These are phyloP conservation scores for Ovis canadensis DNA, from an alignment of 2,113 vertebrate species.

Conservation along the genomic window DNA sequence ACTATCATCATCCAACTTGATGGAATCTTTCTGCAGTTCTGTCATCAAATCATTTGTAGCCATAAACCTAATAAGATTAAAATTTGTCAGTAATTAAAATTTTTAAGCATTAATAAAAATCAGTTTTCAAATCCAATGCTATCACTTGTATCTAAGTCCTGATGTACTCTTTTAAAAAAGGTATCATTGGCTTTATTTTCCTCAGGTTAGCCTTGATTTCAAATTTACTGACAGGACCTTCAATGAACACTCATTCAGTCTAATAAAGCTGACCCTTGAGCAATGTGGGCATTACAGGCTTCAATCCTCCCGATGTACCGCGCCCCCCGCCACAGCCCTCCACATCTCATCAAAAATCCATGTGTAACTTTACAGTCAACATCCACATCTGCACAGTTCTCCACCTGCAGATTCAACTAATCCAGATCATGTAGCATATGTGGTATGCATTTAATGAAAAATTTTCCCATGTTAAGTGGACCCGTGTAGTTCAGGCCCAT, in stretches of 20 bases:
- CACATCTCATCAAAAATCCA: background rate
- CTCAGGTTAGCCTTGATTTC: background rate
- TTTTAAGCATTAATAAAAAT: background rate
- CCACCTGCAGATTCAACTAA: background rate
- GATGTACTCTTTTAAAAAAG: background rate
- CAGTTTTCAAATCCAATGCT: background rate
- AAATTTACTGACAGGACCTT: background rate
- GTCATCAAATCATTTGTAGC: slow-evolving; percentile 99
- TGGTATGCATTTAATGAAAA: background rate
- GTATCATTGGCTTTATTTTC: background rate
- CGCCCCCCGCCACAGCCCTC: background rate
- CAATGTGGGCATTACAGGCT: background rate
- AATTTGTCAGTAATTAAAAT: background rate
- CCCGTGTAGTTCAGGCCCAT: background rate
- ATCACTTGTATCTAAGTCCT: background rate
- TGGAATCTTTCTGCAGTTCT: slow-evolving; percentile 98
- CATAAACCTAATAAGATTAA: slow-evolving; percentile 90
- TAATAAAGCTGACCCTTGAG: background rate
- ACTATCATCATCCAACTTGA: slow-evolving; percentile 98
- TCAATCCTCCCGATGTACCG: background rate
- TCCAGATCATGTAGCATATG: background rate
- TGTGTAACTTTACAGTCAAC: background rate
- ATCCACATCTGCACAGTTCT: background rate
- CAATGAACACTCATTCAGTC: background rate
- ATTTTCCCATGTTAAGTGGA: background rate